Base-by-base conservation (phyloP, 2,888 invertebrate genomes). In the Lucinisca nassula region DNA sequence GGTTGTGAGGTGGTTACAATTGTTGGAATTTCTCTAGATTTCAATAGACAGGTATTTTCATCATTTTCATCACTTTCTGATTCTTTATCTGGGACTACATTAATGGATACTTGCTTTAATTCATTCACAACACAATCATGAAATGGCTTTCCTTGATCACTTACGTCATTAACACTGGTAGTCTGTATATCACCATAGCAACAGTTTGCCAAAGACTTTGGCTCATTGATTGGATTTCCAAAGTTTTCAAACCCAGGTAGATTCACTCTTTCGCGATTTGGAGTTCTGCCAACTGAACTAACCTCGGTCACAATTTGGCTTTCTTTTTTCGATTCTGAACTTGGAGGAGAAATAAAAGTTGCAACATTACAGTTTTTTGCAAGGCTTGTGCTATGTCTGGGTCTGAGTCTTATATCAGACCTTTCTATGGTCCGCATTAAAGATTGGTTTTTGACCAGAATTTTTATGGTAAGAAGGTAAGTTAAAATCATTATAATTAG, bases 401-500 rank as follows among this genome's bases (percentile, higher is more conserved):
- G 79, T 14, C 84, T 81, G 70, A 91, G 83, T 76, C 90, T 76
- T 27, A 91, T 85, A 80, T 93, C 92, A 0, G 92, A 91, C 45
- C 93, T 86, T 14, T 94, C 93, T 27, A 94, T 93, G 12, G 90
- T 89, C 70, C 89, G 85, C 94, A 95, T 94, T 38, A 94, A 83
- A 14, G 90, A 91, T 80, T 96, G 96, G 96, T 99, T 98, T 90
- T 98, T 97, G 79, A 98, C 98, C 94, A 99, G 97, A 40, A 99
- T 97, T 84, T 98, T 97, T 24, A 99, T 98, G 0, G 99, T 99
- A 92, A 99, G 97, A 12, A 98, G 98, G 95, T 99, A 99, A 3
- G 99, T 99, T 85, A 98, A 97, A 95, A 99, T 97, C 99, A 99
- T 99, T 92, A 99, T 99, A 67, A 98, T 97, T 91, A 99, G 97